phyloP scores from a whole-genome alignment of 2,113 vertebrate species.

The Rhabdomys dilectus region DNA sequence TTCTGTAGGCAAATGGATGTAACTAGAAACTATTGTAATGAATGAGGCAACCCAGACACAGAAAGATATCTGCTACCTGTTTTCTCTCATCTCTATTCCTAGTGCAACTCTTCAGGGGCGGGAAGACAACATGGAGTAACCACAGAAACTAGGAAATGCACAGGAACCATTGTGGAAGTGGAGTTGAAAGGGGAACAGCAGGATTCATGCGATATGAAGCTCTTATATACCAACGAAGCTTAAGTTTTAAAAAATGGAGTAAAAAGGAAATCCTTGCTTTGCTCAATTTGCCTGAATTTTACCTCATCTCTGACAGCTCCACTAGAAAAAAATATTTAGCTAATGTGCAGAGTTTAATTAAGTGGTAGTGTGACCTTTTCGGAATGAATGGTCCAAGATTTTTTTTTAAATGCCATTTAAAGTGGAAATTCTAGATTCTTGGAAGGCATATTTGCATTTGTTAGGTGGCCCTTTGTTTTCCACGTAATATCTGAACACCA shows the following conservation, averaged over 20 bases:
- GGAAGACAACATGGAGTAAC: neutral
- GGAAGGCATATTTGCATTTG: neutral
- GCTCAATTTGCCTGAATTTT: neutral
- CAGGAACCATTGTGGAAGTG: neutral
- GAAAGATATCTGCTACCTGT: neutral
- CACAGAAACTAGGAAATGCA: neutral
- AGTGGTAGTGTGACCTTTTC: neutral
- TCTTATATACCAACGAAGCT: neutral
- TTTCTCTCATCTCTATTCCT: neutral
- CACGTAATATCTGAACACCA: neutral
- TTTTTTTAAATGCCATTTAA: neutral
- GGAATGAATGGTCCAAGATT: neutral
- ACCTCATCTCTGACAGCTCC: neutral
- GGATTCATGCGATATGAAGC: neutral
- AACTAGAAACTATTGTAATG: neutral
- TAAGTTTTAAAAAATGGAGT: neutral
- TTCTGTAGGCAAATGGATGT: neutral
- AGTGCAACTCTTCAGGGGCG: neutral
- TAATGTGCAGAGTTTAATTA: neutral
- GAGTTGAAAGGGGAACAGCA: neutral
- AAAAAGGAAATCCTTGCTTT: neutral
- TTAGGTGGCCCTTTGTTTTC: neutral
- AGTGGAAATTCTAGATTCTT: neutral
- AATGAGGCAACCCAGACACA: neutral
- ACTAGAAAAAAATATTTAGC: neutral